phyloP scores from a whole-genome alignment of 2,888 invertebrate species.

The Himalopsyche japonica region DNA sequence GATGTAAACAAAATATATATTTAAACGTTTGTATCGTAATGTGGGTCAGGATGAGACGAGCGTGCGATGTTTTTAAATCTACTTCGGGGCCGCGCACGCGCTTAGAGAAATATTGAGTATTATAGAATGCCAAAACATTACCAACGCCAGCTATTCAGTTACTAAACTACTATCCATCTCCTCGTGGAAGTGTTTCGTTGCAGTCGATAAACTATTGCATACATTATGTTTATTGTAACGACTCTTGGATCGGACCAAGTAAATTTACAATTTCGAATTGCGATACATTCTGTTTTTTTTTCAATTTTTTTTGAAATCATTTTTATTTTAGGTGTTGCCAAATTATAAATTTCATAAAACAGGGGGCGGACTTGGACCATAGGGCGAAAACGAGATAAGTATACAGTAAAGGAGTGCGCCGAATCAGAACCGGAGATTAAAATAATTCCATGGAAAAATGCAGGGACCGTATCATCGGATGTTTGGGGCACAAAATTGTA shows the following conservation, averaged over 20 bases:
- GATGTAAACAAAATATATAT: too few species aligned
- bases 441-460: not conserved
- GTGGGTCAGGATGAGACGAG: too few species aligned
- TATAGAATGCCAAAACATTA: too few species aligned
- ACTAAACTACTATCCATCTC: too few species aligned
- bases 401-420: not conserved
- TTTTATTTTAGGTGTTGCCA: not conserved
- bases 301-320: not conserved
- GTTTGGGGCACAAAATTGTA: not conserved
- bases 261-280: not conserved
- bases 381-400: constrained; percentile 15
- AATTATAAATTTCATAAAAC: not conserved
- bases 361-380: not conserved
- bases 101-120: too few species aligned
- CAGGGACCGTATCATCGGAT: not conserved
- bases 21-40: too few species aligned
- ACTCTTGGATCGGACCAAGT: not conserved
- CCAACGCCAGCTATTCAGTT: too few species aligned
- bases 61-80: too few species aligned
- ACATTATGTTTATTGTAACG: too few species aligned
- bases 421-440: not conserved
- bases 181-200: too few species aligned
- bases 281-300: not conserved
- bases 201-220: too few species aligned
- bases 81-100: too few species aligned